Evolutionary conservation across 2,113 vertebrate genomes (phyloP), one percentile per base, ranked within the genome.

Genomic region (Delphinus delphis): DNA sequence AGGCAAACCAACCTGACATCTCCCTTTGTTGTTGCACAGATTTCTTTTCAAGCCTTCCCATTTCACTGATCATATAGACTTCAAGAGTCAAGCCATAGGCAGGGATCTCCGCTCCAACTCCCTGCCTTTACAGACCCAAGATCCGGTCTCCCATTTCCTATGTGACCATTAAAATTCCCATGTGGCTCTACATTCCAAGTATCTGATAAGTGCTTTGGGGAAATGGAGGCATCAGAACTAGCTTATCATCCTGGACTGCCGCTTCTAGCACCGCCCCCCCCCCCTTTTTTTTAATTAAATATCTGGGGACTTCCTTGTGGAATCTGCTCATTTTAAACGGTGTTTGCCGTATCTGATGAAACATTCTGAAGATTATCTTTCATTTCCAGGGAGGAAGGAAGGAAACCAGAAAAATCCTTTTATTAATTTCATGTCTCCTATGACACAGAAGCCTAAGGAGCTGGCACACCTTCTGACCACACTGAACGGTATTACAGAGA

Each of bases 311-410:
- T 53, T 84, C 80, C 33, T 28, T 79, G 28, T 63, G 28, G 84
- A 74, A 85, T 73, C 26, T 60, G 77, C 36, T 93, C 86, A 80
- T 81, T 93, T 90, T 87, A 81, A 90, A 90, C 67, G 21, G 20
- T 6, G 8, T 89, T 67, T 82, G n/a, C n/a, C 62, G 8, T 74
- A 74, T 41, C 50, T 82, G 67, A 47, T 76, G 33, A 90, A 82
- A 67, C 67, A 90, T 68, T 86, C 25, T 62, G 28, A 55, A 28
- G 41, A 44, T 73, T 80, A 80, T 41, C 50, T 68, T 81, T 86
- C 55, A 60, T 70, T 82, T 93, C 18, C 33, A 93, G 47, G 55
- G 13, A 93, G 60, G 10, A 41, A 87, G 41, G 33, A 68, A 41
- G 44, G 26, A 90, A 95, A 81, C 26, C 38, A 67, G 38, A 44